Conservation (phyloP, 2,113 vertebrate species). For the Varanus salvator region DNA sequence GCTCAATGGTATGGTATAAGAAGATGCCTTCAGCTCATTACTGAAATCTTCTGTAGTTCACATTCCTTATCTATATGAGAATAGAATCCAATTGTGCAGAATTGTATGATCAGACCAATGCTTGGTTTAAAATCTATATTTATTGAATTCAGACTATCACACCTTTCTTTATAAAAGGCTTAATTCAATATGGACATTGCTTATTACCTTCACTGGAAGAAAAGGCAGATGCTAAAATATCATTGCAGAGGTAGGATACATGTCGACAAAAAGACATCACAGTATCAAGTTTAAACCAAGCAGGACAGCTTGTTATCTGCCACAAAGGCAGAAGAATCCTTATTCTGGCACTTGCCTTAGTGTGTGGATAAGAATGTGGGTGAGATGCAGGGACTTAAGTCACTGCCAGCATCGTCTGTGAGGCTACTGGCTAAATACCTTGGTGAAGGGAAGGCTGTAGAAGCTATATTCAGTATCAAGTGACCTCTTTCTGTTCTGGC, state of each 20-base stretch:
- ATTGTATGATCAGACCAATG: not conserved
- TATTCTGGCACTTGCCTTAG: no score
- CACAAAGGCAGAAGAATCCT: not conserved
- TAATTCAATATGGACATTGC: constrained; percentile 5
- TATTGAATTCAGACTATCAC: not conserved
- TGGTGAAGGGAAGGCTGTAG: no score
- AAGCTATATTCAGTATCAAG: no score
- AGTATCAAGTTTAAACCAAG: not conserved
- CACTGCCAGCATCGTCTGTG: no score
- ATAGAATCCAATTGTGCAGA: not conserved
- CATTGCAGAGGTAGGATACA: not conserved
- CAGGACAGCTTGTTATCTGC: not conserved
- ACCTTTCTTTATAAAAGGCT: constrained; percentile 4
- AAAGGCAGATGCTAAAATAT: not conserved
- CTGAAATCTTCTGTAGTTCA: not conserved
- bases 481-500: no score
- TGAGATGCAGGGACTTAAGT: no score
- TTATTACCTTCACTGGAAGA: not conserved
- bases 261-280: not conserved
- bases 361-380: not conserved
- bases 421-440: no score
- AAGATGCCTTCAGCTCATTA: not conserved
- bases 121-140: constrained; percentile 17
- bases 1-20: not conserved
- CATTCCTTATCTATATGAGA: not conserved